Evolutionary conservation across 2,797 vertebrate species (phyloP), one percentile per base, ranked within the genome.

Genomic region (Odontamblyopus lacepedii): DNA sequence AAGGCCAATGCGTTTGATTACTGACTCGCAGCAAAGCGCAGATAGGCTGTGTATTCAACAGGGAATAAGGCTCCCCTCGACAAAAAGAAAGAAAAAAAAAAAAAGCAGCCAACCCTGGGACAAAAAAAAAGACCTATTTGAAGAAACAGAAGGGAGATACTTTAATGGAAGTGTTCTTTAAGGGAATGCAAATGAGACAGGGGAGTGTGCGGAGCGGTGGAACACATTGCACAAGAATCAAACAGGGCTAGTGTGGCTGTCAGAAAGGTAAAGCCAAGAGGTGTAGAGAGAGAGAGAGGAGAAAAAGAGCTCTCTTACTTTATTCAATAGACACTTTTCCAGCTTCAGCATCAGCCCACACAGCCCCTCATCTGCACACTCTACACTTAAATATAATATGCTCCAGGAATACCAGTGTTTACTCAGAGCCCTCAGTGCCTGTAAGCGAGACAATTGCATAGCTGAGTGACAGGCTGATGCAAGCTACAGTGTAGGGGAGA

Each of bases 1-100:
- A 94, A 91, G 85, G 88, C 81, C 88, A 91, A 90, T 91, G 90
- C 84, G 88, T 93, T 93, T 94, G 93, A 94, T 94, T 93, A 94
- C 91, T 90, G 90, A 91, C 87, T 92, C 85, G 77, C 85, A 85
- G 86, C 89, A 63, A 87, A 91, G 87, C 74, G 44, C 73, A 81
- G 87, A 89, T 87, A 87, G 86, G 90, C 88, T 88, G 87, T 79
- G 80, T 82, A 86, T 86, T 85, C 90, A 86, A 84, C 86, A 70
- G 92, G 90, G 91, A 93, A 91, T 91, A 87, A 82, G 78, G 74
- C 85, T 87, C 83, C 83, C 74, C 87, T 82, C 30, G 35, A 62
- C 23, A 23, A 23, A 23, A 23, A 23, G 23, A 30, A 61, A 60
- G 76, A 83, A 90, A 90, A 89, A 61, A 77, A 84, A 90, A 91